Conservation (phyloP, 1,140 invertebrate genomes). For the Caenorhabditis brenneri region DNA sequence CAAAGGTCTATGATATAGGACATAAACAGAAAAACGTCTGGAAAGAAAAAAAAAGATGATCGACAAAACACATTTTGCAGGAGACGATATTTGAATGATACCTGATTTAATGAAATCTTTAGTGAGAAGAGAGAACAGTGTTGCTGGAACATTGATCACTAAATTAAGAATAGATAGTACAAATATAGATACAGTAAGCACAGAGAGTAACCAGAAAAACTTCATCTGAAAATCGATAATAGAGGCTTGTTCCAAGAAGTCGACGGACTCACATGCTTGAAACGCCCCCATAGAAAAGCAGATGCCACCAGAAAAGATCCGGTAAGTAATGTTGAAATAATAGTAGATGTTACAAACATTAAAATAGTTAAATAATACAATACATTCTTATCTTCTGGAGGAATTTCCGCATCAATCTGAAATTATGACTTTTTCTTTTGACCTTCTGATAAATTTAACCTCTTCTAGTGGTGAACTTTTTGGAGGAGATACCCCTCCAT, state of each 20-base stretch:
- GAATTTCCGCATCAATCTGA: slow-evolving; percentile 4
- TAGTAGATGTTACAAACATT: not conserved
- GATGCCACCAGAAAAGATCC: not conserved
- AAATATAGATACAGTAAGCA: not conserved
- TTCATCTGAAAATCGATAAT: slow-evolving; percentile 5
- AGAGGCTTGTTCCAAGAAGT: too few species aligned
- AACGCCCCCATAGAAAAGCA: not conserved
- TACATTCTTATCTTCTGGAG: not conserved
- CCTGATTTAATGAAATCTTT: slow-evolving; percentile 19
- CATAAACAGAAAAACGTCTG: slow-evolving; percentile 8
- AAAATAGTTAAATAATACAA: not conserved
- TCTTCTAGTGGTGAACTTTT: not conserved
- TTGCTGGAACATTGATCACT: slow-evolving; percentile 3
- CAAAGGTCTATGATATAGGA: slow-evolving; percentile 9
- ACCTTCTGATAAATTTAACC: not conserved
- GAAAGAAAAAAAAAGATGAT: not conserved
- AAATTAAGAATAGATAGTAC: not conserved
- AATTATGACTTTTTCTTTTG: not conserved
- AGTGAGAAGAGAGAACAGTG: not conserved
- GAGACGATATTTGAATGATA: not conserved
- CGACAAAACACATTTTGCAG: not conserved
- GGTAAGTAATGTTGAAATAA: not conserved
- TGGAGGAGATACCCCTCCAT: not conserved
- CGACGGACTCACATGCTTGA: slow-evolving; percentile 8
- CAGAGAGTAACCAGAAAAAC: not conserved